phyloP scores from a whole-genome alignment of 2,888 invertebrate species.

The Theretra japonica region DNA sequence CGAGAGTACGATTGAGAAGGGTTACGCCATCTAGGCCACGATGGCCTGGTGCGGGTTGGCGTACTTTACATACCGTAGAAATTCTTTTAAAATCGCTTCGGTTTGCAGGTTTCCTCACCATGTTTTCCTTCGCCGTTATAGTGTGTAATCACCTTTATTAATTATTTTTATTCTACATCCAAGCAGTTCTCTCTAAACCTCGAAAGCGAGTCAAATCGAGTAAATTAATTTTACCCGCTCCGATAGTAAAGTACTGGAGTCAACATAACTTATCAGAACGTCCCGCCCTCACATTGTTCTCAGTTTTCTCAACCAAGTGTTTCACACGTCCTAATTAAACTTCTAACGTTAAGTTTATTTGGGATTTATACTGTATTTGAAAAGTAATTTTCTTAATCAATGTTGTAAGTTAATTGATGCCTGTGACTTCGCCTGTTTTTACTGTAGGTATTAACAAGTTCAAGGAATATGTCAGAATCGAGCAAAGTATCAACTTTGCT shows the following conservation, averaged over 20 bases:
- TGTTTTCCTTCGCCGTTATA: too few relatives aligned
- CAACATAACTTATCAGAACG: conserved; percentile 38
- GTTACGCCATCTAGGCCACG: too few relatives aligned
- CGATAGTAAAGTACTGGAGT: conserved; percentile 34
- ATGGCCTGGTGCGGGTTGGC: too few relatives aligned
- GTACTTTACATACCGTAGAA: too few relatives aligned
- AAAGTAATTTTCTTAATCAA: background rate
- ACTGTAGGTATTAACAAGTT: too few relatives aligned
- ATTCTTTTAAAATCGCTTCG: too few relatives aligned
- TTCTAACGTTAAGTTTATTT: conserved; percentile 7
- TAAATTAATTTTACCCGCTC: conserved; percentile 35
- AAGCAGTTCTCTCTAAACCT: background rate
- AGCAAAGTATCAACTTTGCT: too few relatives aligned
- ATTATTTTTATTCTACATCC: background rate
- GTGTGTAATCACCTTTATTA: too few relatives aligned
- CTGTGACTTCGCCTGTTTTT: background rate
- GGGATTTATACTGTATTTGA: background rate
- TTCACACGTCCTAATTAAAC: conserved; percentile 12
- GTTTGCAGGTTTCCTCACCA: too few relatives aligned
- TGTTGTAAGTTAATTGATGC: background rate
- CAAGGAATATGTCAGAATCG: too few relatives aligned
- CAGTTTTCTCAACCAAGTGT: background rate
- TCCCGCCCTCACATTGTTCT: conserved; percentile 26
- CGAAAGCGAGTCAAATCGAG: conserved; percentile 29
- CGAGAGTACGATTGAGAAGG: too few relatives aligned